Percentiles rank a stretch among this genome's conserved stretches.
Evolutionary conservation across 2,888 invertebrate species (phyloP).

Genomic region (Tinea semifulvella): DNA sequence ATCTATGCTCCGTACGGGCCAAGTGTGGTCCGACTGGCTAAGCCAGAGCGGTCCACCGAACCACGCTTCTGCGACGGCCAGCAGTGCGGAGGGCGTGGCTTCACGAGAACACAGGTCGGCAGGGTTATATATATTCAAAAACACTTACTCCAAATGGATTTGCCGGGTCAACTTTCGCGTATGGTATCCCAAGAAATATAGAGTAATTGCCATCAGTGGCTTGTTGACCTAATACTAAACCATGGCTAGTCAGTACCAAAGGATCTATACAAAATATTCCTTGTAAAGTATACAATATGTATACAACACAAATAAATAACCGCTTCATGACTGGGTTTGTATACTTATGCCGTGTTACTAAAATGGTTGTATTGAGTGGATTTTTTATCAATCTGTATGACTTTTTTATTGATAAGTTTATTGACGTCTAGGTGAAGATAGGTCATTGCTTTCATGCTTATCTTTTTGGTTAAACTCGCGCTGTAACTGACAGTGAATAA

Average conservation of each 20-base stretch:
- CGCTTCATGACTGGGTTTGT: constrained; percentile 2
- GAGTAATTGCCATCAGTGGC: constrained; percentile 32
- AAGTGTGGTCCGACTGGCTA: no score
- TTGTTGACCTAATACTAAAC: constrained; percentile 28
- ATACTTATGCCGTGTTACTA: constrained; percentile 1
- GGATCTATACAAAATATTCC: constrained; percentile 22
- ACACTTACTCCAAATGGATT: constrained; percentile 33
- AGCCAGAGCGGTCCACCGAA: no score
- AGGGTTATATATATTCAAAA: no score
- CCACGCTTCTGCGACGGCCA: no score
- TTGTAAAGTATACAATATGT: neutral
- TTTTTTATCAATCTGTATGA: neutral
- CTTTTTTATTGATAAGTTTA: no score
- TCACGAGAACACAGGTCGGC: no score
- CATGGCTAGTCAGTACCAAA: constrained; percentile 28
- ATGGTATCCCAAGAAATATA: constrained; percentile 38
- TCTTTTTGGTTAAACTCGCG: no score
- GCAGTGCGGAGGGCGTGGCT: no score
- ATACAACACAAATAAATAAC: neutral
- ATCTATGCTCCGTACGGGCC: no score
- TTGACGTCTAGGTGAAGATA: no score
- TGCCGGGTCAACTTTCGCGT: constrained; percentile 27
- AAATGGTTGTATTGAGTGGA: neutral
- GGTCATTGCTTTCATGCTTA: no score
- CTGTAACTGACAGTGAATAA: no score